These are phyloP conservation scores for Heliconius charithonia DNA, from an alignment of 2,888 invertebrate species.

Conservation along the genomic window DNA sequence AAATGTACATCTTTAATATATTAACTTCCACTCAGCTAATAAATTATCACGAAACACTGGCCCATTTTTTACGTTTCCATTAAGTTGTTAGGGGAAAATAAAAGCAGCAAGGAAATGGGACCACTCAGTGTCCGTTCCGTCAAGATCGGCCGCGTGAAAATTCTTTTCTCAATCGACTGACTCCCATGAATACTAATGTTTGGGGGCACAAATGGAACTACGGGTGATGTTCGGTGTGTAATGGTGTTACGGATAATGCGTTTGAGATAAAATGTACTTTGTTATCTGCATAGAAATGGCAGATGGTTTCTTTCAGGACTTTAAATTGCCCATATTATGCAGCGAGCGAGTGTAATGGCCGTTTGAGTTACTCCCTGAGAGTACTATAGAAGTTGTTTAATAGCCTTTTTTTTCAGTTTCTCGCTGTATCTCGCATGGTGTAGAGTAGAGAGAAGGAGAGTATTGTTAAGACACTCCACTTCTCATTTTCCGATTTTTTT, in stretches of 20 bases:
- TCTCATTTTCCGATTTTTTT: too few relatives aligned
- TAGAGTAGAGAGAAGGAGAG: too few relatives aligned
- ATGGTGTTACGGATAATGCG: constrained; percentile 40
- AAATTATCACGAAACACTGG: constrained; percentile 75
- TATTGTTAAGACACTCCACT: too few relatives aligned
- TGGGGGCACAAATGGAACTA: constrained; percentile 66
- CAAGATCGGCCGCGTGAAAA: constrained; percentile 74
- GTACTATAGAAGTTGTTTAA: not conserved
- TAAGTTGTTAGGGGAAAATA: constrained; percentile 78
- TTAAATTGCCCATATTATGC: constrained; percentile 8
- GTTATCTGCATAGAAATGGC: constrained; percentile 31
- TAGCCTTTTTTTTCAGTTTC: too few relatives aligned
- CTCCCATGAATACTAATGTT: constrained; percentile 82
- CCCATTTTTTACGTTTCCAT: constrained; percentile 77
- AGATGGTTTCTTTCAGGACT: constrained; percentile 22
- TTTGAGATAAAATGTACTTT: constrained; percentile 32
- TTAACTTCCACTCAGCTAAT: constrained; percentile 56
- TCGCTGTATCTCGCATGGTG: too few relatives aligned
- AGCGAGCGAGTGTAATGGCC: not conserved
- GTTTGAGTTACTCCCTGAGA: not conserved
- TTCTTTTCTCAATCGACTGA: constrained; percentile 81
- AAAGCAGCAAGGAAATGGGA: constrained; percentile 74
- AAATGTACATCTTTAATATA: not conserved
- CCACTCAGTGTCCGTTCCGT: constrained; percentile 73
- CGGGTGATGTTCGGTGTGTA: constrained; percentile 60